Conservation (phyloP, 2,113 vertebrate genomes). For the Neomonachus schauinslandi region DNA sequence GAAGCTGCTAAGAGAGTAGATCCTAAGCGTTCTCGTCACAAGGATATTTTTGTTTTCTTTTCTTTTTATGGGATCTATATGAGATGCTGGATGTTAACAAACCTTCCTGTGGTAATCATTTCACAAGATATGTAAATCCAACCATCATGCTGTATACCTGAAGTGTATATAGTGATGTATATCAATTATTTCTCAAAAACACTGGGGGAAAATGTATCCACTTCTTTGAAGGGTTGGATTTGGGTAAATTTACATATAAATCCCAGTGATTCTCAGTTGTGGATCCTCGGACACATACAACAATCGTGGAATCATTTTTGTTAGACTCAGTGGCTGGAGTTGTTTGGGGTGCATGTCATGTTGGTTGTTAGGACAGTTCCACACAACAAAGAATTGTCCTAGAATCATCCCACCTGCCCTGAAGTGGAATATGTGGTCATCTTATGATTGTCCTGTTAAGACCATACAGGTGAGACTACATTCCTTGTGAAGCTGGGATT, state of each 20-base stretch:
- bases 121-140: not conserved
- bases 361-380: not conserved
- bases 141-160: not conserved
- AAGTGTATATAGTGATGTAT: not conserved
- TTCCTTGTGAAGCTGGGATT: not conserved
- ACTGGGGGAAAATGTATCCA: not conserved
- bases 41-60: not conserved
- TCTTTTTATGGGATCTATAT: not conserved
- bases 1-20: not conserved
- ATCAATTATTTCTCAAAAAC: not conserved
- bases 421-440: not conserved
- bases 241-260: not conserved
- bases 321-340: not conserved
- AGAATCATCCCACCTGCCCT: not conserved
- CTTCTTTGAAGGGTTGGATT: not conserved
- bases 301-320: not conserved
- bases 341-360: not conserved
- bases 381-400: not conserved
- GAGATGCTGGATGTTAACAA: not conserved
- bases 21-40: not conserved
- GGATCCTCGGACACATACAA: not conserved
- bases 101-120: not conserved
- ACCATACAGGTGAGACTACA: not conserved
- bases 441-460: not conserved
- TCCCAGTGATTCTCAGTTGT: not conserved